Evolutionary conservation across 1,140 invertebrate genomes (phyloP).

Genomic region (Nephila pilipes): DNA sequence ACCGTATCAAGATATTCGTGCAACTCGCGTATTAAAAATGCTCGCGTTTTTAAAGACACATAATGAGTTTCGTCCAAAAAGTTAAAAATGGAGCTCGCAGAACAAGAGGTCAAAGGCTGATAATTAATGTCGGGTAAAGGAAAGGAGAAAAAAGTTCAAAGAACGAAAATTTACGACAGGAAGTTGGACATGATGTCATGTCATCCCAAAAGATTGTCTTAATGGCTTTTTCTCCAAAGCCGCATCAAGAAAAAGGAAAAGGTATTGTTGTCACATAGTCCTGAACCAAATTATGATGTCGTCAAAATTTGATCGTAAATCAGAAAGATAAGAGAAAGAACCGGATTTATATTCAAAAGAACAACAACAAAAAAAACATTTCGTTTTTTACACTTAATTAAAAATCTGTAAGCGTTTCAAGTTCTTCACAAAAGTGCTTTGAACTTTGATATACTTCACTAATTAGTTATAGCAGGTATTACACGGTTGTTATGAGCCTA

Average conservation of each 20-base stretch:
- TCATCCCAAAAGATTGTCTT: conserved; percentile 13
- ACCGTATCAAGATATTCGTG: too few relatives aligned
- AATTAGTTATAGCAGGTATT: too few relatives aligned
- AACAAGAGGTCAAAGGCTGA: background rate
- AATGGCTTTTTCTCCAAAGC: background rate
- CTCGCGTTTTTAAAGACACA: too few relatives aligned
- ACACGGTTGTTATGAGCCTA: too few relatives aligned
- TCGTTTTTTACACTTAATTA: too few relatives aligned
- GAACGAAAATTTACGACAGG: conserved; percentile 31
- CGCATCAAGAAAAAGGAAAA: background rate
- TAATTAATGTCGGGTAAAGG: background rate
- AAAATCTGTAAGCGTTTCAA: too few relatives aligned
- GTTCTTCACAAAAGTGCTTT: too few relatives aligned
- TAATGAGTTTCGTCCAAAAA: too few relatives aligned
- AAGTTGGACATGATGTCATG: background rate
- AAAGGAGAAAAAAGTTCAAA: background rate
- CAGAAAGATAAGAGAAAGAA: conserved; percentile 12
- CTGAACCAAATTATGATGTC: conserved; percentile 2
- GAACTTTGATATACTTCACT: too few relatives aligned
- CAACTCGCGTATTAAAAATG: too few relatives aligned
- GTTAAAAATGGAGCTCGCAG: background rate
- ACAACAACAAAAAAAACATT: background rate
- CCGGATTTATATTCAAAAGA: background rate
- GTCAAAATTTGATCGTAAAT: conserved; percentile 3
- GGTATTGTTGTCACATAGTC: conserved; percentile 9